These are phyloP conservation scores for Notospermus geniculatus DNA, from an alignment of 1,140 invertebrate species.

Conservation along the genomic window DNA sequence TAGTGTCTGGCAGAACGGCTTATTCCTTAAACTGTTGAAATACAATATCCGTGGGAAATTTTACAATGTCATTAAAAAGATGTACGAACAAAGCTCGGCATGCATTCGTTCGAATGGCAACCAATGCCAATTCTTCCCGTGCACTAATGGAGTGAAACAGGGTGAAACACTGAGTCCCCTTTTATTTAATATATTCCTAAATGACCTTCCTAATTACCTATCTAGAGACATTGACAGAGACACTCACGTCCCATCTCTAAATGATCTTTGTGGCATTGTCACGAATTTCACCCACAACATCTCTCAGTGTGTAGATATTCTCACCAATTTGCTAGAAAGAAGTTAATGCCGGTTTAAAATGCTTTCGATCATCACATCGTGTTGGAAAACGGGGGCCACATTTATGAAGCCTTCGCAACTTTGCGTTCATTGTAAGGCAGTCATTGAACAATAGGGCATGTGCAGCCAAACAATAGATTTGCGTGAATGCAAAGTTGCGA, in stretches of 20 bases:
- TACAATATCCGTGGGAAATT: neutral
- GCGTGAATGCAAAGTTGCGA: too few species aligned
- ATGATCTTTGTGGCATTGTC: slow-evolving; percentile 82
- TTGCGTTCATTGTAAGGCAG: too few species aligned
- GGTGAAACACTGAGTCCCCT: slow-evolving; percentile 2
- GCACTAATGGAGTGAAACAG: neutral
- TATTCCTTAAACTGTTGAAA: neutral
- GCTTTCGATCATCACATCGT: too few species aligned
- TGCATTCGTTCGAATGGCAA: neutral
- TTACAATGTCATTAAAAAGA: neutral
- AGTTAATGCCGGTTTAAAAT: too few species aligned
- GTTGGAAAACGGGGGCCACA: too few species aligned
- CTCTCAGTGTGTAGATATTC: slow-evolving; percentile 80
- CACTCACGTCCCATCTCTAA: too few species aligned
- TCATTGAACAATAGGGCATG: too few species aligned
- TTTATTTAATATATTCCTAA: neutral
- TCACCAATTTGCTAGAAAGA: slow-evolving; percentile 73
- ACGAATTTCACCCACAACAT: slow-evolving; percentile 87
- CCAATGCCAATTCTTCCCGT: neutral
- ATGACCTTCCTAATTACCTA: slow-evolving; percentile 7
- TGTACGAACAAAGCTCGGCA: neutral
- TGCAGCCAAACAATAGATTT: too few species aligned
- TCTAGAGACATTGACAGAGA: too few species aligned
- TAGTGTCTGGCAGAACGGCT: neutral
- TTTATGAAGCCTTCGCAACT: too few species aligned